Base-by-base conservation (phyloP, 2,888 invertebrate genomes). In the Pristionchus japonicus region DNA sequence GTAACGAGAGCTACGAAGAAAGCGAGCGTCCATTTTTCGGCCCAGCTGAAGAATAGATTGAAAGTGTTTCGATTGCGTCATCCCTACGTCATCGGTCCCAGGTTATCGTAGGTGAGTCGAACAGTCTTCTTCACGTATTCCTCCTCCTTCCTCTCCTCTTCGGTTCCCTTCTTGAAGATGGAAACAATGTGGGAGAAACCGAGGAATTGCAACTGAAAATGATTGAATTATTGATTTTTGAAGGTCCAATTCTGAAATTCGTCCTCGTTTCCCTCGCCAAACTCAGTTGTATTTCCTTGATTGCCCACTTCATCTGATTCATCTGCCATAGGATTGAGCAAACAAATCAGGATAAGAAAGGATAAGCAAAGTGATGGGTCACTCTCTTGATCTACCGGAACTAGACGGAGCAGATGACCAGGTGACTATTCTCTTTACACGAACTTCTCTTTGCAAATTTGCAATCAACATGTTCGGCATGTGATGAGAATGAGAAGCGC, bases 21-120 rank as follows among this genome's bases (percentile, higher is more conserved):
- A 7, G 84, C 74, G 3, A 92, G 90, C 3, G 90, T 90, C 52
- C 90, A 91, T 61, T 91, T 91, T 77, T 92, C 92, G 15, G 92
- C 91, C 89, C 91, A 92, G 31, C 92, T 92, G 15, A 37, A 87
- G 20, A 43, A 13, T 15, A 40, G 40, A 40, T 74, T 4, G 13
- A n/a, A 57, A 23, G 23, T 23, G 20, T 23, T 1, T n/a, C 1
- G 17, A 6, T 27, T 34, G 84, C 57, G 11, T 7, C 3, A 17
- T 57, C 89, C 40, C 11, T 47, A 92, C 92, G 90, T 92, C 89
- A 92, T 91, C 0, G 92, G 91, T 27, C 91, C 92, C 57, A 92
- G 87, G 23, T 90, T 88, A 31, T 91, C 90, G 64, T 91, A 92
- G 7, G 89, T 89, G 49, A 89, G 89, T 70, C 88, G 77, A 4